Evolutionary conservation across 1,140 invertebrate genomes (phyloP), one percentile per base, ranked within the genome.

Genomic region (Eurosta solidaginis): DNA sequence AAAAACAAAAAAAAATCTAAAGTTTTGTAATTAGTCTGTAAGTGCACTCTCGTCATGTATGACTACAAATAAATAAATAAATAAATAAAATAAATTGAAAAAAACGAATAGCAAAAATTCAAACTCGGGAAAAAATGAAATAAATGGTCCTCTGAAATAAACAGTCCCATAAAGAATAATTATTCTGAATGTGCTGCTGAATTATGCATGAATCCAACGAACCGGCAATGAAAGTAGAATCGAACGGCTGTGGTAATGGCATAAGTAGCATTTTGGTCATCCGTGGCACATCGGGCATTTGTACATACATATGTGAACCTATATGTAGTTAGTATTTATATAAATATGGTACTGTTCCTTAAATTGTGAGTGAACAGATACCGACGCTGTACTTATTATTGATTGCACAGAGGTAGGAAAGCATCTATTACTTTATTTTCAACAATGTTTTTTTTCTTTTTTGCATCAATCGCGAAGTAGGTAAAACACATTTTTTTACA

Each of bases 101-200:
- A 25, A 40, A 36, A 68, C 10, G 36, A 44, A 33, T 3, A 75
- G 45, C 76, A 77, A 40, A 49, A 63, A 42, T 29, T 47, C 10
- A 42, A 74, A 74, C 36, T 49, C 54, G 54, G 7, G 33, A 29
- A 52, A 82, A 86, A 86, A 83, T 85, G 85, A 86, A 85, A 86
- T 86, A 86, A 86, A 86, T 86, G 85, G 85, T 86, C 85, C 85
- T 85, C 83, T 86, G 85, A 86, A 86, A 86, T 86, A 86, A 86
- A 86, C 85, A 86, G 85, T 86, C 85, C 85, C 85, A 86, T 86
- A 86, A 86, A 86, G 85, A 86, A 86, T 86, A 86, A 86, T 86
- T 85, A 86, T 86, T 86, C 84, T 83, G 85, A 86, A 78, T 74
- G 86, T 85, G 86, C 85, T 86, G 83, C 83, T 86, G 85, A 86